Conservation (phyloP, 2,113 vertebrate species). For the Solea senegalensis region DNA sequence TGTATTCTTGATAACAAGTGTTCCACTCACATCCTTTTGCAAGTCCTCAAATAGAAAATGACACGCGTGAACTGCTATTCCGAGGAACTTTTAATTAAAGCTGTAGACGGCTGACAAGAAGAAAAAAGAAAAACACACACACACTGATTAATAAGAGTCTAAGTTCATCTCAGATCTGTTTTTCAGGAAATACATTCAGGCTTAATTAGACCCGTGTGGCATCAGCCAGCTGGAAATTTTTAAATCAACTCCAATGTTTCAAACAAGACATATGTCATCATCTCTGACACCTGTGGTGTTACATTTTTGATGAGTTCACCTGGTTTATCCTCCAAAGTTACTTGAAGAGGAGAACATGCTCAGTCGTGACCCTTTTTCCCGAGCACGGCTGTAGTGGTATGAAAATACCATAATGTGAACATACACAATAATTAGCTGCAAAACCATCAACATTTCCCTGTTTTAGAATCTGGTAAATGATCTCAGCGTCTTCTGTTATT, state of each 20-base stretch:
- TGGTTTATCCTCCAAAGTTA: conserved; percentile 50
- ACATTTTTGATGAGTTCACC: conserved; percentile 70
- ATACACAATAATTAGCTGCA: not conserved
- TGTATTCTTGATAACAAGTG: conserved; percentile 75
- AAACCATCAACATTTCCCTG: not conserved
- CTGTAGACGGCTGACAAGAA: conserved; percentile 72
- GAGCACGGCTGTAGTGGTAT: not conserved
- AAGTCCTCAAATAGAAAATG: conserved; percentile 79
- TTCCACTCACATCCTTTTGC: conserved; percentile 68
- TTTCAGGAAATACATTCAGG: conserved; percentile 78
- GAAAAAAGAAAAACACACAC: conserved; percentile 41
- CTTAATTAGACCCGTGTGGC: conserved; percentile 82
- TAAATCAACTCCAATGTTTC: conserved; percentile 73
- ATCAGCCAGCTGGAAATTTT: conserved; percentile 80
- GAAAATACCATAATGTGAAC: not conserved
- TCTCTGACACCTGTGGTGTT: conserved; percentile 56
- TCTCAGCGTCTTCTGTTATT: not conserved
- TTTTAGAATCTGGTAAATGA: conserved; percentile 13
- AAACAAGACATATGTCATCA: conserved; percentile 77
- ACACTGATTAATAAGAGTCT: conserved; percentile 81
- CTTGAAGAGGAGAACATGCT: conserved; percentile 17
- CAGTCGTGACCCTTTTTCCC: not conserved
- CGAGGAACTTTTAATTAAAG: conserved; percentile 83
- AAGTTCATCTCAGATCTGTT: conserved; percentile 80
- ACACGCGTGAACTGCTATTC: conserved; percentile 78